Percentiles rank a stretch among this genome's conserved stretches.
Evolutionary conservation across 92 coral and sea anemone species (phyloP).

Genomic region (Epizoanthus scotinus): DNA sequence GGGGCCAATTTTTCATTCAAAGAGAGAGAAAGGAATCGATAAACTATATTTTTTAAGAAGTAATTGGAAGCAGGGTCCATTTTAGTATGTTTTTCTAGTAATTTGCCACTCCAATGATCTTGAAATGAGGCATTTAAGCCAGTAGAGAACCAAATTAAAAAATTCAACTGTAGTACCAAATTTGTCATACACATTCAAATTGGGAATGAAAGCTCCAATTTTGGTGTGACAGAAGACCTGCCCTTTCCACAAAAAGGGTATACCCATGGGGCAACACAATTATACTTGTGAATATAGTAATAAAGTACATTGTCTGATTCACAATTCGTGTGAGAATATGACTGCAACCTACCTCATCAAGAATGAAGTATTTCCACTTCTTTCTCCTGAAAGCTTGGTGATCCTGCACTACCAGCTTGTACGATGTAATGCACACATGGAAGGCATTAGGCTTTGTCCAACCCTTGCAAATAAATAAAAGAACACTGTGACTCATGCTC

Average conservation of each 20-base stretch:
- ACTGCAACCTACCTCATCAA: constrained; percentile 77
- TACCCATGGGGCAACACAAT: neutral
- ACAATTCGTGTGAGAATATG: neutral
- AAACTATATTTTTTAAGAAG: no score
- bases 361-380: constrained; percentile 96
- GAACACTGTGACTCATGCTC: neutral
- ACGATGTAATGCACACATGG: constrained; percentile 96
- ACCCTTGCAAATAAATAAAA: constrained; percentile 60
- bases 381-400: constrained; percentile 97
- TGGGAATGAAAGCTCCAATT: no score
- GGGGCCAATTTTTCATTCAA: no score
- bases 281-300: neutral
- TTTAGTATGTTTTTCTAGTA: no score
- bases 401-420: constrained; percentile 97
- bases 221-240: neutral
- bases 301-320: neutral
- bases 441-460: constrained; percentile 99
- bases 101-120: no score
- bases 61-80: no score
- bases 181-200: no score
- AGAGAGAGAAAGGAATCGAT: no score
- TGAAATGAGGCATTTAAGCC: no score
- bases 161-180: neutral
- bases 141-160: no score
- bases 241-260: neutral